A percentile compares a stretch with the other conserved stretches of the same genome.
phyloP scores from a whole-genome alignment of 2,113 vertebrate species.

The Oreamnos americanus region DNA sequence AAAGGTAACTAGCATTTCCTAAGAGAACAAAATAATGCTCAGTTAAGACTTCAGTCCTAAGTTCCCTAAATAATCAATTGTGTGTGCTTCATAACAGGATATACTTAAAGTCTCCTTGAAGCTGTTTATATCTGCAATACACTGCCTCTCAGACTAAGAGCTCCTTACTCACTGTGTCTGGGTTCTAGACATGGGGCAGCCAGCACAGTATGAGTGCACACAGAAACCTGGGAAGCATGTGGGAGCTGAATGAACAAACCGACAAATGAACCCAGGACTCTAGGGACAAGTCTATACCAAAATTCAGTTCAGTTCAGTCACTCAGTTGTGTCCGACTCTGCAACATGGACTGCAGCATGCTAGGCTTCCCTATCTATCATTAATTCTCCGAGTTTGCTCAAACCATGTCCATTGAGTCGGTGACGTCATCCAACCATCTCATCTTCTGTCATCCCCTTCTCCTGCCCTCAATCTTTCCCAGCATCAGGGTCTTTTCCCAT shows the following conservation, averaged over 20 bases:
- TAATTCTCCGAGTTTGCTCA: not conserved
- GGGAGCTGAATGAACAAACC: not conserved
- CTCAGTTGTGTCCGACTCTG: not conserved
- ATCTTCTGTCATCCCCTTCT: not conserved
- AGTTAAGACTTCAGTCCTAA: not conserved
- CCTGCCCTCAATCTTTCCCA: not conserved
- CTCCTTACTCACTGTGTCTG: not conserved
- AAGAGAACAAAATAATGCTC: not conserved
- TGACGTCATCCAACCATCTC: not conserved
- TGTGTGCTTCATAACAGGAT: not conserved
- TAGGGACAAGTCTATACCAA: not conserved
- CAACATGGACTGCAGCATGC: not conserved
- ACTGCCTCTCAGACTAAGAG: not conserved
- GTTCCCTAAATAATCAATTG: not conserved
- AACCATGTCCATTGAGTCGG: fast-evolving
- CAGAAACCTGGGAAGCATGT: not conserved
- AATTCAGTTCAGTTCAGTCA: not conserved
- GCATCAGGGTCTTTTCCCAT: not conserved
- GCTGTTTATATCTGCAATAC: not conserved
- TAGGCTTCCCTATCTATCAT: not conserved
- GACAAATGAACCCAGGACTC: not conserved
- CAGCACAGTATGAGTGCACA: fast-evolving
- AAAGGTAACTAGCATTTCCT: not conserved
- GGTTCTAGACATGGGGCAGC: not conserved
- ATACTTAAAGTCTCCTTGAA: not conserved